These are phyloP conservation scores for Lasioglossum zephyrum DNA, from an alignment of 2,888 invertebrate species.

Conservation along the genomic window DNA sequence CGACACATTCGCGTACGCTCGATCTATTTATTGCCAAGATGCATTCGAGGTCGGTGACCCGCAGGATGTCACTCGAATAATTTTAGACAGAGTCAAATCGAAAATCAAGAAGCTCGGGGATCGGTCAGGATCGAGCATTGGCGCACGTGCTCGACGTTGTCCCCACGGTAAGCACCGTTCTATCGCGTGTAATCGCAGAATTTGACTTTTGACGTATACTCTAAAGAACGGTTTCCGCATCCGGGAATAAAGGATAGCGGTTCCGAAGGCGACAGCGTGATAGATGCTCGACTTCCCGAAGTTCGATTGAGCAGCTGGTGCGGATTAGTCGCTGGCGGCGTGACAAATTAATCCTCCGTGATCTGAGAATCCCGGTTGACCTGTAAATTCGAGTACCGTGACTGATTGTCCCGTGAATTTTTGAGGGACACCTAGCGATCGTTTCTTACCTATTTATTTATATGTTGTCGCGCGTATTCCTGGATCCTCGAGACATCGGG, in stretches of 20 bases:
- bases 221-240: neutral
- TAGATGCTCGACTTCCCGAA: neutral
- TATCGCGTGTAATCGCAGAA: neutral
- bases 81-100: slow-evolving; percentile 55
- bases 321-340: neutral
- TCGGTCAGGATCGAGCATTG: slow-evolving; percentile 55
- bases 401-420: slow-evolving; percentile 39
- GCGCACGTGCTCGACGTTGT: neutral
- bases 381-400: slow-evolving; percentile 30
- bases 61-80: slow-evolving; percentile 54
- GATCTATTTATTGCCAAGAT: slow-evolving; percentile 63
- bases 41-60: slow-evolving; percentile 50
- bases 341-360: slow-evolving; percentile 40
- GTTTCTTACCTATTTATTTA: slow-evolving; percentile 52
- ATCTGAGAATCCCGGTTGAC: neutral
- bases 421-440: slow-evolving; percentile 38
- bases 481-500: neutral
- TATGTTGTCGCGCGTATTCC: slow-evolving; percentile 27
- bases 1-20: slow-evolving; percentile 37
- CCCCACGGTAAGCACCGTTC: neutral
- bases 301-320: neutral
- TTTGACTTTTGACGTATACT: neutral
- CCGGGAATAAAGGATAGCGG: neutral
- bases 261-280: neutral
- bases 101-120: slow-evolving; percentile 21